Conservation (phyloP, 2,888 invertebrate species). For the Hyposoter dolosus region DNA sequence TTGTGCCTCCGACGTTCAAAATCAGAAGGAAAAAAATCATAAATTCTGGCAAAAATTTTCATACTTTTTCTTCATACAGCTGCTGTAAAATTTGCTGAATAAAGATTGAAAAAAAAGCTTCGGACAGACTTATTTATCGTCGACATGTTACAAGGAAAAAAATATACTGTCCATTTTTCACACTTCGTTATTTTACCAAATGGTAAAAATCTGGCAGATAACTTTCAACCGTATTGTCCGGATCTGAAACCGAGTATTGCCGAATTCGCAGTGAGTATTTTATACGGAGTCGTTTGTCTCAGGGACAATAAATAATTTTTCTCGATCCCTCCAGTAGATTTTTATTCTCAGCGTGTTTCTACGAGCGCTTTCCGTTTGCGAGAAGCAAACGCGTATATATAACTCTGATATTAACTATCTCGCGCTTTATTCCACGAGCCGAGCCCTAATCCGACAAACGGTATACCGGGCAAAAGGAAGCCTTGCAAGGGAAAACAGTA, state of each 20-base stretch:
- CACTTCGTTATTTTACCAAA: constrained; percentile 11
- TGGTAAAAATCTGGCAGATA: constrained; percentile 33
- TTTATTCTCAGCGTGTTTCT: constrained; percentile 50
- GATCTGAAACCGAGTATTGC: constrained; percentile 14
- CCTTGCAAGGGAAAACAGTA: constrained; percentile 10
- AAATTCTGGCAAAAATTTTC: neutral
- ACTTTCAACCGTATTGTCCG: constrained; percentile 29
- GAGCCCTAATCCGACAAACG: constrained; percentile 55
- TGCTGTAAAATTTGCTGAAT: constrained; percentile 4
- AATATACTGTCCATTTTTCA: constrained; percentile 8
- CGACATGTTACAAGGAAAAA: constrained; percentile 14
- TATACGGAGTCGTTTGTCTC: constrained; percentile 15
- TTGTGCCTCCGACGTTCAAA: neutral
- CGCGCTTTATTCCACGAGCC: constrained; percentile 37
- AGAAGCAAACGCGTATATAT: constrained; percentile 22
- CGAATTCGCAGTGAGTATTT: constrained; percentile 19
- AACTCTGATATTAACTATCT: constrained; percentile 42
- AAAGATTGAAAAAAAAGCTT: neutral
- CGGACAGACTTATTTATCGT: constrained; percentile 6
- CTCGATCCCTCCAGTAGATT: constrained; percentile 54
- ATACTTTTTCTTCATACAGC: neutral
- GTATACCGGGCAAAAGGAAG: constrained; percentile 49
- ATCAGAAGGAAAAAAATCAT: neutral
- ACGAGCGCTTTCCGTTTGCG: constrained; percentile 28
- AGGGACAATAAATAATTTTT: constrained; percentile 47